phyloP scores from a whole-genome alignment of 2,797 vertebrate species.

The Steatocranus sp. region DNA sequence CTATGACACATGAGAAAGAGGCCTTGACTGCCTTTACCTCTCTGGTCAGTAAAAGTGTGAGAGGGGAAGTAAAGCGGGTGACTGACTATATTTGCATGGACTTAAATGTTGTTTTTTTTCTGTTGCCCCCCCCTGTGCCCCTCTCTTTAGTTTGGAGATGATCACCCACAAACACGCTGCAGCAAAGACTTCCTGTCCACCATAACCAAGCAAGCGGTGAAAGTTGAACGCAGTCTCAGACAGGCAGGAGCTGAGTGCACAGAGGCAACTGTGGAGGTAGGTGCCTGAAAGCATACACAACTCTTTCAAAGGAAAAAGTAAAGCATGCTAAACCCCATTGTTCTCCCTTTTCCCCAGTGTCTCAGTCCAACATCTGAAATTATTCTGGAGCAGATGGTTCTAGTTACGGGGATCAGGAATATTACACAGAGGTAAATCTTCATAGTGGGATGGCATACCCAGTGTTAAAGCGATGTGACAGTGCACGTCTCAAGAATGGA shows the following conservation, averaged over 20 bases:
- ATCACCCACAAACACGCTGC: conserved; percentile 74
- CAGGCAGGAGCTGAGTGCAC: conserved; percentile 69
- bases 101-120: no score
- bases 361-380: conserved; percentile 68
- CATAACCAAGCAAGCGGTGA: conserved; percentile 83
- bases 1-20: conserved; percentile 81
- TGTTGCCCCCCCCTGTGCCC: no score
- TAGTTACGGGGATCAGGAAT: conserved; percentile 75
- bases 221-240: conserved; percentile 79
- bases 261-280: conserved; percentile 65
- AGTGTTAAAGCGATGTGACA: not conserved
- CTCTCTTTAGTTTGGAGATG: conserved; percentile 72
- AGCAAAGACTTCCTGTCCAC: conserved; percentile 78
- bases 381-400: conserved; percentile 77
- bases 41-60: conserved; percentile 61
- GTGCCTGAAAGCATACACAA: not conserved
- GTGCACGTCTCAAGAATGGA: not conserved
- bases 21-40: conserved; percentile 75
- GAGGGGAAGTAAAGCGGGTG: not conserved
- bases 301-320: not conserved
- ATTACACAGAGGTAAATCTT: conserved; percentile 69
- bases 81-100: not conserved
- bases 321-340: not conserved
- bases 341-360: conserved; percentile 55
- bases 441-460: not conserved